Base-by-base conservation (phyloP, 2,888 invertebrate species). In the Lypha dubia region DNA sequence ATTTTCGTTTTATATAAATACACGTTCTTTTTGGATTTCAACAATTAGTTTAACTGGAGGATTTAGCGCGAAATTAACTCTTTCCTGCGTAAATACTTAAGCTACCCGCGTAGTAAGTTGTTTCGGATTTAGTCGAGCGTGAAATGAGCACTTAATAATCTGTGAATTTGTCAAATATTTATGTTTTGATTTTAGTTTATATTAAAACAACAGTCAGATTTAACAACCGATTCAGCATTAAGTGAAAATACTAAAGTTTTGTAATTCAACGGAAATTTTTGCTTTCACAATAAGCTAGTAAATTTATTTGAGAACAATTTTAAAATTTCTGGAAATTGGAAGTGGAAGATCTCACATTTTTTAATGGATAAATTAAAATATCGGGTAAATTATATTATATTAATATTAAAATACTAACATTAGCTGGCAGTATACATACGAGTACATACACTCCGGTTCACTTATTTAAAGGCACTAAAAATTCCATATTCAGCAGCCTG, bases 31-130 rank as follows among this genome's bases (percentile, higher is more conserved):
- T 80, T 68, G 74, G 35, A 85, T 85, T 80, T 87, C 86, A 88
- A 86, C 87, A 88, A 89, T 89, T 90, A 90, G 90, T 91, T 88
- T 74, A 84, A 38, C 63, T 70, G 60, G 63, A 81, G 58, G 51
- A 62, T 58, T 81, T 49, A 71, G n/a, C 58, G 77, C n/a, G 77
- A 79, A 74, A 74, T 74, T 74, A 70, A 58, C 65, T 56, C 49
- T 58, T 68, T 9, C 13, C n/a, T 24, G 32, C 60, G 49, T 15
- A 56, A 7, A 11, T 11, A 56, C 32, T 63, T 51, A 46, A 73
- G 70, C 35, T 49, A 58, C 1, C 60, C n/a, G n/a, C n/a, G 49
- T 62, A 46, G 73, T 24, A 68, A 44, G 22, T 53, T 35, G n/a
- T 65, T 46, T 71, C 56, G 56, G 22, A 22, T 62, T 58, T 49